These are phyloP conservation scores for Chloropsis hardwickii DNA, from an alignment of 2,113 vertebrate genomes.

Conservation along the genomic window DNA sequence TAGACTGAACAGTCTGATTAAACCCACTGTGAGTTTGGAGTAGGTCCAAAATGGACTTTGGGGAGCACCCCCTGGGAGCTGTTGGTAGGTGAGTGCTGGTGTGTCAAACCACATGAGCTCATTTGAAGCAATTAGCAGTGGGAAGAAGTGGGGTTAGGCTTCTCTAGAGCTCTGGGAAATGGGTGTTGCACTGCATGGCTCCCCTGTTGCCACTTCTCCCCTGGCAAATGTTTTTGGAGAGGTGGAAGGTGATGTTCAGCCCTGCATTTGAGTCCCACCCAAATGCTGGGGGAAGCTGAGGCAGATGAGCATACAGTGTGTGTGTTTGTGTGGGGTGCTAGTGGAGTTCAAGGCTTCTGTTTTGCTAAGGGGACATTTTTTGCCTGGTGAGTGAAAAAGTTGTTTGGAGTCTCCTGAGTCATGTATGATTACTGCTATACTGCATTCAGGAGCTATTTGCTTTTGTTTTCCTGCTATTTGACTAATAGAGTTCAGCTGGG, in stretches of 20 bases:
- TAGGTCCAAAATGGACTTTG: not conserved
- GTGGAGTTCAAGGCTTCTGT: not conserved
- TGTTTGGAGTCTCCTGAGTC: not conserved
- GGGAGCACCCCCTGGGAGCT: not conserved
- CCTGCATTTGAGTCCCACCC: not conserved
- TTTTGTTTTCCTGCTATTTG: not conserved
- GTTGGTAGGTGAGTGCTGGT: not conserved
- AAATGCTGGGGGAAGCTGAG: not conserved
- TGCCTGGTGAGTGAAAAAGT: not conserved
- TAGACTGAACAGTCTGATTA: not conserved
- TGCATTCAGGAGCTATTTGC: not conserved
- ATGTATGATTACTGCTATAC: not conserved
- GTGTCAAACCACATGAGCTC: fast-evolving
- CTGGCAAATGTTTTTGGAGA: not conserved
- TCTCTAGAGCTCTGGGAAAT: not conserved
- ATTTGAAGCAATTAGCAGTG: not conserved
- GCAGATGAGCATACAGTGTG: fast-evolving
- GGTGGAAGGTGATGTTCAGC: not conserved
- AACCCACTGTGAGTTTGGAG: not conserved
- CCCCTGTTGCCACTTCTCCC: fast-evolving
- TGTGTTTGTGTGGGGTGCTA: not conserved
- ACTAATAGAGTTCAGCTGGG: not conserved
- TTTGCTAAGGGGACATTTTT: not conserved
- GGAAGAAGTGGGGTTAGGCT: not conserved
- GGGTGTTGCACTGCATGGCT: fast-evolving